phyloP scores from a whole-genome alignment of 1,140 invertebrate genomes.

The Bombus consobrinus region DNA sequence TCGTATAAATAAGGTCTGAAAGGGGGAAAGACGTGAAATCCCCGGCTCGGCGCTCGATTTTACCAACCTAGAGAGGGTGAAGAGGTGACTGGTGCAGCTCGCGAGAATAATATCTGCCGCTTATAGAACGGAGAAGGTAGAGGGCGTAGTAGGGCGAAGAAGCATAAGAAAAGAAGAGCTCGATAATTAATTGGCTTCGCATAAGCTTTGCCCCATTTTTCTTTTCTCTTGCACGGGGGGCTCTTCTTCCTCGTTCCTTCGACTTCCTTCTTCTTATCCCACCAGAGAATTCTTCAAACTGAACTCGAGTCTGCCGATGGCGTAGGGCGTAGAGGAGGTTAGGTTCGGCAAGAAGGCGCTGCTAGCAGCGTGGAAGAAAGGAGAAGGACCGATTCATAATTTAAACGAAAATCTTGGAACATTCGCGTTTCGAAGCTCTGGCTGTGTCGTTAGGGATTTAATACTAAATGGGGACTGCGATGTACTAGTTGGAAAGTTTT shows the following conservation, averaged over 20 bases:
- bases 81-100: not conserved
- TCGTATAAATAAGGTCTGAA: constrained; percentile 44
- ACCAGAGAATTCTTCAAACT: constrained; percentile 45
- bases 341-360: not conserved
- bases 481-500: constrained; percentile 17
- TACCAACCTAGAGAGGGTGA: constrained; percentile 1
- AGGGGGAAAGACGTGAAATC: constrained; percentile 41
- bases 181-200: constrained; percentile 69
- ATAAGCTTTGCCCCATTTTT: constrained; percentile 66
- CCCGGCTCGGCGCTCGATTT: constrained; percentile 52
- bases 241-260: not conserved
- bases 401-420: constrained; percentile 64
- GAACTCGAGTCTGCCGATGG: constrained; percentile 25
- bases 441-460: constrained; percentile 45
- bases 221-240: constrained; percentile 38
- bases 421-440: constrained; percentile 39
- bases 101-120: constrained; percentile 58
- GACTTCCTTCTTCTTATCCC: constrained; percentile 29
- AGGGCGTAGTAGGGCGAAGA: not conserved
- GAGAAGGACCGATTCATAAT: constrained; percentile 46
- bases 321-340: not conserved
- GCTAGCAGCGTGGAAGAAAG: not conserved
- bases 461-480: constrained; percentile 42
- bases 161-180: constrained; percentile 38
- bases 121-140: not conserved